A percentile compares a stretch with the other conserved stretches of the same genome.
These are phyloP conservation scores for Catharus bicknelli DNA, from an alignment of 2,113 vertebrate genomes.

Conservation along the genomic window DNA sequence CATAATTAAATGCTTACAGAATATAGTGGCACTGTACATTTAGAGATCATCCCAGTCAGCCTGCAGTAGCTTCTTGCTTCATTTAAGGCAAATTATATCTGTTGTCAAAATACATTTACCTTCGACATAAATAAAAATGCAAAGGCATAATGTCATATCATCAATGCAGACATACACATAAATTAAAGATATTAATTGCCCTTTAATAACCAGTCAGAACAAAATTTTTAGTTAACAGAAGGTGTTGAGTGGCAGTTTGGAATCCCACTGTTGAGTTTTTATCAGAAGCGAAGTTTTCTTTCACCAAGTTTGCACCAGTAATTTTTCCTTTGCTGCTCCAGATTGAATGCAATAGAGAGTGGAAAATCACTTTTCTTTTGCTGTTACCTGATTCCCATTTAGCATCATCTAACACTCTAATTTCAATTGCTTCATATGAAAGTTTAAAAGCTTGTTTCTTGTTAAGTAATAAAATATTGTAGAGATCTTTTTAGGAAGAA, in stretches of 20 bases:
- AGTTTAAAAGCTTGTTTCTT: background rate
- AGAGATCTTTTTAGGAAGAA: background rate
- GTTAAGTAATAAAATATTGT: background rate
- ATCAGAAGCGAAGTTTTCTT: background rate
- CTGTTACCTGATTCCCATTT: background rate
- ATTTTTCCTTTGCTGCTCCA: background rate
- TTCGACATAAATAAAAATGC: background rate
- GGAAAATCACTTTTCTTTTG: background rate
- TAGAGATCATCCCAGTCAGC: background rate
- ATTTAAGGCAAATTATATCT: background rate
- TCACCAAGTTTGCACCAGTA: background rate
- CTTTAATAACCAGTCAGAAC: background rate
- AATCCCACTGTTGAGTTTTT: background rate
- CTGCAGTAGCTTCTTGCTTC: background rate
- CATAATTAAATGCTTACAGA: background rate
- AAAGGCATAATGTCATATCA: background rate
- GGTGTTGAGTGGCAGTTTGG: background rate
- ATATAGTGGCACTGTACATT: background rate
- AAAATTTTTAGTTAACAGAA: background rate
- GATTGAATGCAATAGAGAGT: background rate
- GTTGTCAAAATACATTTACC: background rate
- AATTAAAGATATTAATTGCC: background rate
- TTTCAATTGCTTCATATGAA: background rate
- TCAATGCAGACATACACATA: background rate
- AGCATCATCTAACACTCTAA: background rate